Conservation (phyloP, 1,140 invertebrate genomes). For the Listronotus bonariensis region DNA sequence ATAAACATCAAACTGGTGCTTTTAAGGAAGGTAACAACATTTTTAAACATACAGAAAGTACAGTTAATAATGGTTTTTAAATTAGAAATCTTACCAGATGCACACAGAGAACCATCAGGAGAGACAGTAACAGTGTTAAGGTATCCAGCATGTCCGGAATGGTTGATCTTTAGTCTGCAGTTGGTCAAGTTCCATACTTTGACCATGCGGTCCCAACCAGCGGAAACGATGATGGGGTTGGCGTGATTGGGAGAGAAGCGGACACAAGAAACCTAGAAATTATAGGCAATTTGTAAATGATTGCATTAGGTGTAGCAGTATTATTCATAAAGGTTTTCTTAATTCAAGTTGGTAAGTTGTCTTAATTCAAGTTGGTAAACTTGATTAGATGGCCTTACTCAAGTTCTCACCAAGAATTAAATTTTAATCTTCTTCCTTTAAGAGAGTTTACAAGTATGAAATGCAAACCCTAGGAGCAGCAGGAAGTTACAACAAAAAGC, state of each 20-base stretch:
- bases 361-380: slow-evolving; percentile 11
- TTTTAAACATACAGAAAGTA: too few species aligned
- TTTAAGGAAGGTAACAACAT: too few species aligned
- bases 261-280: slow-evolving; percentile 81
- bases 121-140: slow-evolving; percentile 99
- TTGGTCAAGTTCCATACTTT: slow-evolving; percentile 99
- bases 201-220: slow-evolving; percentile 98
- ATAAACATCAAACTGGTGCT: too few species aligned
- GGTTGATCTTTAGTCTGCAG: slow-evolving; percentile 98
- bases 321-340: too few species aligned
- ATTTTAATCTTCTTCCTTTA: slow-evolving; percentile 21
- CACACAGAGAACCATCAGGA: slow-evolving; percentile 98
- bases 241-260: slow-evolving; percentile 97
- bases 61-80: too few species aligned
- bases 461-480: too few species aligned
- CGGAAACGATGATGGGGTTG: slow-evolving; percentile 98
- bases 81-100: slow-evolving; percentile 52
- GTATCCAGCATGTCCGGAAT: slow-evolving; percentile 95
- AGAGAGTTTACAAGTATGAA: neutral
- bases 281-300: too few species aligned
- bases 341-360: too few species aligned
- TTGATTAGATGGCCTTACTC: neutral
- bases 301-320: too few species aligned
- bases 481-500: too few species aligned
- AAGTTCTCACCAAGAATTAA: slow-evolving; percentile 13